A percentile compares a stretch with the other conserved stretches of the same genome.
Evolutionary conservation across 2,113 vertebrate species (phyloP).

Genomic region (Plecotus auritus): DNA sequence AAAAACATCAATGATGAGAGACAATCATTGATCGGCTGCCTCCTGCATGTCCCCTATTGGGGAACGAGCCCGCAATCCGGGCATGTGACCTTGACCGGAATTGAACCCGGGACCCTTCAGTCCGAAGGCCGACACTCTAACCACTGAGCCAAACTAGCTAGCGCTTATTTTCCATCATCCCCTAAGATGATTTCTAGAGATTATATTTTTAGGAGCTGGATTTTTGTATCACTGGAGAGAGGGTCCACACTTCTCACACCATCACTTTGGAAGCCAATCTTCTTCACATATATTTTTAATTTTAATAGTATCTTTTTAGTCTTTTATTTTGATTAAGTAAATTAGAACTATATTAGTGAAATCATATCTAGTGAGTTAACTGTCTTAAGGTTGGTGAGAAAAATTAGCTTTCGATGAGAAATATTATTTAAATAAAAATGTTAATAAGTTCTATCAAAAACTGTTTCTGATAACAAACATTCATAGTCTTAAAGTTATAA

Average conservation of each 20-base stretch:
- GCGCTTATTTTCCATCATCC: not conserved
- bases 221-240: not conserved
- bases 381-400: conserved; percentile 5
- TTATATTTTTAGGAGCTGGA: not conserved
- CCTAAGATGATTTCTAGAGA: not conserved
- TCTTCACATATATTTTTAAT: not conserved
- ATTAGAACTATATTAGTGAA: not conserved
- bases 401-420: not conserved
- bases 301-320: not conserved
- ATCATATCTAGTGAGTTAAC: not conserved
- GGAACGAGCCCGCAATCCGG: too few relatives aligned
- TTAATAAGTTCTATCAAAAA: not conserved
- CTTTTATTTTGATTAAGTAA: not conserved
- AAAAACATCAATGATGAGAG: too few relatives aligned
- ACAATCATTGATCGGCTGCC: too few relatives aligned
- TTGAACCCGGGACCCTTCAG: too few relatives aligned
- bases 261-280: not conserved
- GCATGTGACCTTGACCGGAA: too few relatives aligned
- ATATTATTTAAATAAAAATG: not conserved
- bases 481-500: not conserved
- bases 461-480: not conserved
- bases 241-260: not conserved
- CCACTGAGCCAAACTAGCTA: too few relatives aligned
- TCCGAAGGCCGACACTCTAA: too few relatives aligned
- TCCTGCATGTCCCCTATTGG: too few relatives aligned